These are phyloP conservation scores for Ennomos fuscantarius DNA, from an alignment of 2,888 invertebrate species.

Conservation along the genomic window DNA sequence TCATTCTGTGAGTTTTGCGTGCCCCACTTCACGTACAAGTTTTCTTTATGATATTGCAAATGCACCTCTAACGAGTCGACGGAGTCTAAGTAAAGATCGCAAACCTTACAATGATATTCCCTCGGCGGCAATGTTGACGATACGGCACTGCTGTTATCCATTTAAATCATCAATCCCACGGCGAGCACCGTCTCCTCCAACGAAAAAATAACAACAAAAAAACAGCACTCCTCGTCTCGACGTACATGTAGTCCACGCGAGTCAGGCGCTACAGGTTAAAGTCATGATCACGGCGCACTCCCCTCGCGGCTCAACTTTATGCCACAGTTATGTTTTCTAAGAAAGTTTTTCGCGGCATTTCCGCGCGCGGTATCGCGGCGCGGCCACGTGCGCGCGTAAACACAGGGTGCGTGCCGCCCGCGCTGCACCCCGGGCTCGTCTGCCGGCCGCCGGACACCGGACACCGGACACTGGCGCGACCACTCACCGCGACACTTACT, in stretches of 20 bases:
- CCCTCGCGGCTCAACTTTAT: slow-evolving; percentile 63
- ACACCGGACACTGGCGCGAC: slow-evolving; percentile 34
- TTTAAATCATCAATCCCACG: slow-evolving; percentile 80
- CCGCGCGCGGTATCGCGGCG: slow-evolving; percentile 68
- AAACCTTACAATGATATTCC: slow-evolving; percentile 90
- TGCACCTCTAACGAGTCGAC: slow-evolving; percentile 92
- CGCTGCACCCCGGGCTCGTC: slow-evolving; percentile 22
- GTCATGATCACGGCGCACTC: slow-evolving; percentile 67
- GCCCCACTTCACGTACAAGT: slow-evolving; percentile 90
- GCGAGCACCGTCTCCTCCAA: slow-evolving; percentile 81
- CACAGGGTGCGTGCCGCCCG: slow-evolving; percentile 54
- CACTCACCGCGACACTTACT: slow-evolving; percentile 48
- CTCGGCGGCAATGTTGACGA: slow-evolving; percentile 84
- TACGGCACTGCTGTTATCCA: slow-evolving; percentile 83
- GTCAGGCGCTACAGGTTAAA: slow-evolving; percentile 75
- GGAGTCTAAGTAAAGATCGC: slow-evolving; percentile 90
- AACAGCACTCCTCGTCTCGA: slow-evolving; percentile 69
- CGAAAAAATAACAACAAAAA: slow-evolving; percentile 82
- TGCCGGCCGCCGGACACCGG: slow-evolving; percentile 34
- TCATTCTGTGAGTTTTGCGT: slow-evolving; percentile 84
- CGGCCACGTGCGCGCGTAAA: slow-evolving; percentile 80
- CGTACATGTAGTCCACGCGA: slow-evolving; percentile 75
- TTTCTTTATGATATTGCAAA: slow-evolving; percentile 92
- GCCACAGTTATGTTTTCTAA: slow-evolving; percentile 70
- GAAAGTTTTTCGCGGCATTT: slow-evolving; percentile 84